Evolutionary conservation across 2,113 vertebrate genomes (phyloP).

Genomic region (Podarcis muralis): DNA sequence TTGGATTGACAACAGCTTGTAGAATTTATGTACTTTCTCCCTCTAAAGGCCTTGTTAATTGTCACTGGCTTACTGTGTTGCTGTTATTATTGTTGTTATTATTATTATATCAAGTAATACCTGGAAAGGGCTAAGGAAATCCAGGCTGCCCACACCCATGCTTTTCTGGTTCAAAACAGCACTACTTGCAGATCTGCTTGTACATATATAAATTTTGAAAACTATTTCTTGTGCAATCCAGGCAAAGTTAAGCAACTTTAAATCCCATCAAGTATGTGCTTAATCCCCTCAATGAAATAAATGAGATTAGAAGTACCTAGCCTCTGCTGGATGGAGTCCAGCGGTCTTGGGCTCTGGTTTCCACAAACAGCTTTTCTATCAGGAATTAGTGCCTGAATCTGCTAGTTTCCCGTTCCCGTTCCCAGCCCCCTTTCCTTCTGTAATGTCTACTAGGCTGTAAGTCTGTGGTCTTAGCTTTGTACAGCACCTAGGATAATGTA

Average conservation of each 20-base stretch:
- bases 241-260: background rate
- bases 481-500: background rate
- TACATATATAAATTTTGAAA: background rate
- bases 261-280: background rate
- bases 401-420: background rate
- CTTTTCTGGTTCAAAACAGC: background rate
- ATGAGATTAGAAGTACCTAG: background rate
- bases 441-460: background rate
- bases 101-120: background rate
- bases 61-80: background rate
- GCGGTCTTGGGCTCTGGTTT: background rate
- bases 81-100: too few species aligned
- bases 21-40: background rate
- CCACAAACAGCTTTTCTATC: background rate
- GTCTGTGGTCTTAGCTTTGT: background rate
- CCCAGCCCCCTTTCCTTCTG: background rate
- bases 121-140: background rate
- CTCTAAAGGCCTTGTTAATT: background rate
- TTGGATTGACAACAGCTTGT: background rate
- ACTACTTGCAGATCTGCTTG: background rate
- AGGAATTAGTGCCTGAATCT: background rate
- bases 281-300: background rate
- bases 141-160: background rate
- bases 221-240: background rate
- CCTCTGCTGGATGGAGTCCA: background rate